phyloP scores from a whole-genome alignment of 2,797 vertebrate species.

The Spinus olivaceus region DNA sequence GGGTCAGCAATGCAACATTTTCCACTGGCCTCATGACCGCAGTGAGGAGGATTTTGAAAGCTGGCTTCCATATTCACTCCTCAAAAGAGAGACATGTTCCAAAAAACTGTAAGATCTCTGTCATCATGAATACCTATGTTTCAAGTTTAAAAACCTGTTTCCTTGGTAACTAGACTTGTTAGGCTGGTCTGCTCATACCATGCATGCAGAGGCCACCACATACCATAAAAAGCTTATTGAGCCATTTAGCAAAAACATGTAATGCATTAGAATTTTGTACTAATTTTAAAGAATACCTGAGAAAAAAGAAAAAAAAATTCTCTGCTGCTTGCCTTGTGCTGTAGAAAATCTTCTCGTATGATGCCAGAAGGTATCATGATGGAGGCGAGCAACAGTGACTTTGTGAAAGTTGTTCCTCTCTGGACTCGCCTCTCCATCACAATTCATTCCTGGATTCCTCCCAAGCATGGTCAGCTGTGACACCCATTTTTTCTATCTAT shows the following conservation, averaged over 20 bases:
- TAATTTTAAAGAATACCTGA: not conserved
- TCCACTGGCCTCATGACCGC: not conserved
- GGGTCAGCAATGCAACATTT: not conserved
- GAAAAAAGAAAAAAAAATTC: not conserved
- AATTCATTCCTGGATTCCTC: not conserved
- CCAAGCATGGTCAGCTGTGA: not conserved
- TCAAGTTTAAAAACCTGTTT: constrained; percentile 54
- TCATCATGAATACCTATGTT: constrained; percentile 32
- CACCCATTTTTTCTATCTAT: not conserved
- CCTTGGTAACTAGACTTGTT: constrained; percentile 50
- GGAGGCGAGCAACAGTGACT: not conserved
- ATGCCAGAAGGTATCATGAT: fast-evolving
- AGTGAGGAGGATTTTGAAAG: not conserved
- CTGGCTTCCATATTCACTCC: not conserved
- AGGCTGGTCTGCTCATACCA: not conserved
- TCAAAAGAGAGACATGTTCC: not conserved
- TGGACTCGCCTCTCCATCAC: fast-evolving
- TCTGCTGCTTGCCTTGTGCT: not conserved
- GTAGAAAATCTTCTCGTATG: not conserved
- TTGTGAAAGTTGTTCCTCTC: fast-evolving
- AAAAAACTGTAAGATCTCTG: constrained; percentile 18
- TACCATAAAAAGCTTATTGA: not conserved
- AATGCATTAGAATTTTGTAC: not conserved
- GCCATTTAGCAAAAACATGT: not conserved
- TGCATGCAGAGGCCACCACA: not conserved